Evolutionary conservation across 2,113 vertebrate species (phyloP), one percentile per base, ranked within the genome.

Genomic region (Danionella cerebrum): DNA sequence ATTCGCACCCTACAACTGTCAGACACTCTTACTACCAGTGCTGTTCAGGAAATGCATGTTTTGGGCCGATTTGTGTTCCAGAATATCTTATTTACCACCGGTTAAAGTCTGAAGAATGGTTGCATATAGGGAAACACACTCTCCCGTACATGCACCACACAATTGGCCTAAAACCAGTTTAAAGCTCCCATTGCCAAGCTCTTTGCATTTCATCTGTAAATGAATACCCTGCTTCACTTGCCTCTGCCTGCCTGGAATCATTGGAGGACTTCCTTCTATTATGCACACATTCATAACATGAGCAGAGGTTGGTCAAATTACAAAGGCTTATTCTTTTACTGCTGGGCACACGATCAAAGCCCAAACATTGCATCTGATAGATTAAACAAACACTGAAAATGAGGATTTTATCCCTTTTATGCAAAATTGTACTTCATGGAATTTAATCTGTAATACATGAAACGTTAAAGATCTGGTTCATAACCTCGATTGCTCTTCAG

Each of bases 1-100:
- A 76, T 62, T n/a, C n/a, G n/a, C n/a, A 73, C 75, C 27, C 5
- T 65, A 45, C 36, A 35, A 50, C 14, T 74, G 74, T 68, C 80
- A 82, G 80, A 74, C 70, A 75, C 73, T 55, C 19, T 22, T n/a
- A n/a, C 18, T 19, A 33, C 36, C 1, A 36, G 52, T 21, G 9
- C 18, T n/a, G 31, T 9, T 22, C 16, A 55, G 29, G 22, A 12
- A 55, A 55, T 55, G 29, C 7, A 10, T 5, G 12, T 12, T 36
- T 36, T 36, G 52, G 19, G 11, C 11, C 12, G 36, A 33, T 12
- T 1, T 0, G 11, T 54, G 33, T 35, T 12, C 35, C 36, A 1
- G 1, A 21, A 19, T 4, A 19, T 3, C 36, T 5, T 8, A 5
- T 36, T 36, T 36, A 2, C 16, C 31, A 21, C 16, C 36, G 31